Evolutionary conservation across 2,888 invertebrate species (phyloP).

Genomic region (Nymphalis c-album): DNA sequence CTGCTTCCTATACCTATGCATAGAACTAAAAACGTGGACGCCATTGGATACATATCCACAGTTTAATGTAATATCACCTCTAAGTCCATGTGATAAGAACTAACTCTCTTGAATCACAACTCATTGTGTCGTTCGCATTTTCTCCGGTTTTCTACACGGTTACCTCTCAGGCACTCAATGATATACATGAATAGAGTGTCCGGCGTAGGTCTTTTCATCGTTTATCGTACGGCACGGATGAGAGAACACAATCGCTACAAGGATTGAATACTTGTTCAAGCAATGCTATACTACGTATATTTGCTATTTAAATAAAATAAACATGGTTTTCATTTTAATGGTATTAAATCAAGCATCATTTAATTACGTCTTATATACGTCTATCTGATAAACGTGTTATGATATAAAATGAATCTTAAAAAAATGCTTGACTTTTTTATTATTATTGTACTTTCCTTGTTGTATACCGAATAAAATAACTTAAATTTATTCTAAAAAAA

Average conservation of each 20-base stretch:
- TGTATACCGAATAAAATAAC: no score
- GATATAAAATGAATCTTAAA: no score
- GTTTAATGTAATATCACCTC: slow-evolving; percentile 18
- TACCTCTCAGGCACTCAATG: slow-evolving; percentile 60
- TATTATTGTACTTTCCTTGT: no score
- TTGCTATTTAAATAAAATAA: slow-evolving; percentile 1
- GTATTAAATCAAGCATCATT: no score
- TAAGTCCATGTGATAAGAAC: slow-evolving; percentile 15
- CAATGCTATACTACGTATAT: slow-evolving; percentile 13
- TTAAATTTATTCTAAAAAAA: no score
- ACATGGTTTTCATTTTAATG: neutral
- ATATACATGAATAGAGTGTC: slow-evolving; percentile 75
- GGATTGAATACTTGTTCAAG: slow-evolving; percentile 42
- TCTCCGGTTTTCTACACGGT: slow-evolving; percentile 60
- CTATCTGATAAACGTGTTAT: no score
- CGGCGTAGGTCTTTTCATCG: slow-evolving; percentile 68
- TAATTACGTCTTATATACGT: no score
- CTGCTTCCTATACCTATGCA: neutral
- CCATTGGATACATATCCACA: neutral
- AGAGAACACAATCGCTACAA: slow-evolving; percentile 60
- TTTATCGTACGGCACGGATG: slow-evolving; percentile 61
- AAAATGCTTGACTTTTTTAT: no score
- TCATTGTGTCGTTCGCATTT: slow-evolving; percentile 34
- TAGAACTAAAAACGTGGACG: neutral
- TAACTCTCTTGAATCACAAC: neutral